A percentile compares a stretch with the other conserved stretches of the same genome.
Conservation (phyloP, 2,888 invertebrate species). For the Ectropis crepuscularia region DNA sequence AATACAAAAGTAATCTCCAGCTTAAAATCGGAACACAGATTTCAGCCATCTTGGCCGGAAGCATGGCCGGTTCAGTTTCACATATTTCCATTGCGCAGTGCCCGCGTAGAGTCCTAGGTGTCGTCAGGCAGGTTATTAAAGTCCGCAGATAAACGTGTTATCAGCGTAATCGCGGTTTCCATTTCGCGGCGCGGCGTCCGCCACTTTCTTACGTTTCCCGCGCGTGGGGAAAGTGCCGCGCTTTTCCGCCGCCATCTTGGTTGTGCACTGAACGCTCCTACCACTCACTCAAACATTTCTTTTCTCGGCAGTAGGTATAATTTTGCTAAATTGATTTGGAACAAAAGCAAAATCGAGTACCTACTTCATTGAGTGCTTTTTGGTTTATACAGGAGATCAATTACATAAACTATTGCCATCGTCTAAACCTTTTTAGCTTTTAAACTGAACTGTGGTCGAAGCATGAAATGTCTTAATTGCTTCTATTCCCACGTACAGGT, state of each 20-base stretch:
- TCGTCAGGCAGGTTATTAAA: constrained; percentile 57
- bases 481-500: too few relatives aligned
- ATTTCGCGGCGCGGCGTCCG: constrained; percentile 71
- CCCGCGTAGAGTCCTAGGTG: constrained; percentile 20
- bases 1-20: background rate
- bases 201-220: constrained; percentile 83
- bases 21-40: background rate
- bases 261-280: constrained; percentile 45
- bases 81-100: constrained; percentile 7
- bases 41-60: background rate
- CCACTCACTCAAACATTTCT: constrained; percentile 43
- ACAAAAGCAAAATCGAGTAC: too few relatives aligned
- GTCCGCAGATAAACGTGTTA: constrained; percentile 65
- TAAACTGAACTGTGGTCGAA: too few relatives aligned
- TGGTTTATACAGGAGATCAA: background rate
- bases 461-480: too few relatives aligned
- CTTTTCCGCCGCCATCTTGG: constrained; percentile 83
- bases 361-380: constrained; percentile 1
- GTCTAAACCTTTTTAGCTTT: too few relatives aligned
- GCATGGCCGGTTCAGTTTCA: background rate
- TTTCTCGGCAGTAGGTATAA: constrained; percentile 22
- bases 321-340: too few relatives aligned
- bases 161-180: constrained; percentile 80
- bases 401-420: too few relatives aligned
- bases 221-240: constrained; percentile 80